phyloP scores from a whole-genome alignment of 64 coral and sea anemone genomes.

The Pocillopora damicornis region DNA sequence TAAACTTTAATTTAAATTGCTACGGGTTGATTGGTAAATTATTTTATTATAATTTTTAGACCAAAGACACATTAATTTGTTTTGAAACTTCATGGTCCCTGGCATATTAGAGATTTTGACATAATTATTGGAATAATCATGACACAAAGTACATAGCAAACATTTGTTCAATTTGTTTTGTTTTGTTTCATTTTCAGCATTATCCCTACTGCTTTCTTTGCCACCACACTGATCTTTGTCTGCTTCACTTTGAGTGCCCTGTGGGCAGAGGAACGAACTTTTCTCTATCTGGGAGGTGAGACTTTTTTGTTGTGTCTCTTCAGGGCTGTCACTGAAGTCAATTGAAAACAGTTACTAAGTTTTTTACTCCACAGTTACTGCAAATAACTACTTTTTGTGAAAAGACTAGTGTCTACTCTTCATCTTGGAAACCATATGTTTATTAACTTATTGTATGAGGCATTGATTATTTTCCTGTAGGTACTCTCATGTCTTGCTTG shows the following conservation, averaged over 20 bases:
- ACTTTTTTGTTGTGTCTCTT: not conserved
- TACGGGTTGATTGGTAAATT: no score
- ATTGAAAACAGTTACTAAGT: not conserved
- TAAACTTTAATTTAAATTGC: no score
- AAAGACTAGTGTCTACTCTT: no score
- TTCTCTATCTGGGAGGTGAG: conserved; percentile 91
- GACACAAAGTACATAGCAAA: no score
- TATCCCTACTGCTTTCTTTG: conserved; percentile 91
- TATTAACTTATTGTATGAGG: not conserved
- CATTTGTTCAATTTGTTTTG: not conserved
- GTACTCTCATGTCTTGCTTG: conserved; percentile 72
- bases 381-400: no score
- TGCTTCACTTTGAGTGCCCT: conserved; percentile 96
- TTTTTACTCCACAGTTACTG: not conserved
- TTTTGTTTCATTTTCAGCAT: conserved; percentile 54
- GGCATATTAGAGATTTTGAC: no score
- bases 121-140: no score
- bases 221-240: conserved; percentile 89
- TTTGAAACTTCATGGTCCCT: no score
- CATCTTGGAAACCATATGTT: not conserved
- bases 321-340: no score
- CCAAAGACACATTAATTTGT: no score
- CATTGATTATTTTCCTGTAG: conserved; percentile 39
- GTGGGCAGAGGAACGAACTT: conserved; percentile 85
- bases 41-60: no score